Evolutionary conservation across 2,113 vertebrate species (phyloP).

Genomic region (Artemisiospiza belli): DNA sequence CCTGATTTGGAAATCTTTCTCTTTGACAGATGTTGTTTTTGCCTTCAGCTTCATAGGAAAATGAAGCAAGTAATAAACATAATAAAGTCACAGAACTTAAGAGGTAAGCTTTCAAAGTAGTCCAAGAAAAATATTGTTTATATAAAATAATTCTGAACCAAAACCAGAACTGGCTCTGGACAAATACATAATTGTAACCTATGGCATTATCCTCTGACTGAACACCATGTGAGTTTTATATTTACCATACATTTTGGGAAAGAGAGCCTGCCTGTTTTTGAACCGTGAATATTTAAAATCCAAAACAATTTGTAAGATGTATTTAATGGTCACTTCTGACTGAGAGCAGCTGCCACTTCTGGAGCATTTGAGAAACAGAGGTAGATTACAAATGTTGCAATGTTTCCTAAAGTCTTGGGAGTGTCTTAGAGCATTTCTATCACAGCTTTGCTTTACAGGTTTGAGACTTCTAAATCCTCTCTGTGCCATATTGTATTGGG

Average conservation of each 20-base stretch:
- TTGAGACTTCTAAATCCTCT: not conserved
- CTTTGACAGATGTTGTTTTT: constrained; percentile 58
- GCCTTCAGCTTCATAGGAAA: constrained; percentile 10
- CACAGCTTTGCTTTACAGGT: not conserved
- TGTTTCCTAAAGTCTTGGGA: not conserved
- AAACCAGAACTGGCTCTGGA: not conserved
- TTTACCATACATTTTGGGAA: not conserved
- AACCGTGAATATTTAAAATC: not conserved
- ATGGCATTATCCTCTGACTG: not conserved
- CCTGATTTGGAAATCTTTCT: not conserved
- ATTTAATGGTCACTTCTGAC: not conserved
- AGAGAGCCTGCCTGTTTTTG: not conserved
- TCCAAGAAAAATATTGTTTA: constrained; percentile 66
- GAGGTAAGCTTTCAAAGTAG: constrained; percentile 57
- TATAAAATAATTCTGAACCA: constrained; percentile 44
- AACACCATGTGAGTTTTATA: not conserved
- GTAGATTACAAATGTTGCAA: not conserved
- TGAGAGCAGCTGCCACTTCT: not conserved
- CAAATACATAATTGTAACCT: not conserved
- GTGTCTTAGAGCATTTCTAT: not conserved
- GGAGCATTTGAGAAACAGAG: not conserved
- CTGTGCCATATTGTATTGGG: not conserved
- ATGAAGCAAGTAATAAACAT: constrained; percentile 42
- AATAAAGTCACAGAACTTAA: constrained; percentile 21
- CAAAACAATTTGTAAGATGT: not conserved